A percentile compares a stretch with the other conserved stretches of the same genome.
These are phyloP conservation scores for Elaphurus davidianus DNA, from an alignment of 2,113 vertebrate species.

Conservation along the genomic window DNA sequence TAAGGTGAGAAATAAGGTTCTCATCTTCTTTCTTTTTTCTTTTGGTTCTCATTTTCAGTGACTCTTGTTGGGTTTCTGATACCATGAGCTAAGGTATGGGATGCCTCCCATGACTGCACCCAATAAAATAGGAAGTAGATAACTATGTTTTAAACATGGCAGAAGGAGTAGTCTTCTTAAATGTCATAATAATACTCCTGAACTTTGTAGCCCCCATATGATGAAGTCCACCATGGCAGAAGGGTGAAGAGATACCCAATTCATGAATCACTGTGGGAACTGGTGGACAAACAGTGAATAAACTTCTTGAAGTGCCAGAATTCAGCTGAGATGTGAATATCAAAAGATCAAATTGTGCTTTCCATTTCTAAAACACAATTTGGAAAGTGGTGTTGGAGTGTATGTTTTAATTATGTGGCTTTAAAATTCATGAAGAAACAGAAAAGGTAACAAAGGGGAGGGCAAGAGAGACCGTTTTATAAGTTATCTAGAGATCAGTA, in stretches of 20 bases:
- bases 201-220: neutral
- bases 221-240: neutral
- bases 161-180: neutral
- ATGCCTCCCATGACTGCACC: neutral
- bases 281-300: neutral
- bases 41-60: neutral
- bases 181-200: neutral
- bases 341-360: neutral
- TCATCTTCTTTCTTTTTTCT: neutral
- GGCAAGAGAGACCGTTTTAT: neutral
- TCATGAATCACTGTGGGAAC: neutral
- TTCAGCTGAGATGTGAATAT: neutral
- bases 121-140: neutral
- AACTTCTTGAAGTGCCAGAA: neutral
- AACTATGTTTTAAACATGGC: neutral
- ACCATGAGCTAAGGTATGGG: neutral
- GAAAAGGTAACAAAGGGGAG: neutral
- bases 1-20: neutral
- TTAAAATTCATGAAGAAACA: neutral
- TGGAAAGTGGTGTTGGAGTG: neutral
- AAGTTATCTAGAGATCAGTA: neutral
- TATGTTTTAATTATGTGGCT: neutral
- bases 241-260: neutral
- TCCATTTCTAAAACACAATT: neutral
- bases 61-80: neutral